phyloP scores from a whole-genome alignment of 2,113 vertebrate genomes.

The Muscicapa adusta region DNA sequence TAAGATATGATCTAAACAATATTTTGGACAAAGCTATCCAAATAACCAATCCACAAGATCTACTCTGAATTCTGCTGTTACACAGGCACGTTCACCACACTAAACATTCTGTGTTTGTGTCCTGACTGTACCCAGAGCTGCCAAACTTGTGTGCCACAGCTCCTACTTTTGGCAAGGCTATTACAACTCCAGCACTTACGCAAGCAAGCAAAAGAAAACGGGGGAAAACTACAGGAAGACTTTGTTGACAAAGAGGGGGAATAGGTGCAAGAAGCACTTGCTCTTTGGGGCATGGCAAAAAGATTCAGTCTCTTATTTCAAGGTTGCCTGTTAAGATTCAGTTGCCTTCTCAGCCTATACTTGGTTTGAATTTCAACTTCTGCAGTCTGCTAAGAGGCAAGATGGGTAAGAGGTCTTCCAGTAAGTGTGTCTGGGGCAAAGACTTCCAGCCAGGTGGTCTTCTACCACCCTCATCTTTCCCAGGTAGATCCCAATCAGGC shows the following conservation, averaged over 20 bases:
- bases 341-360: neutral
- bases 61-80: neutral
- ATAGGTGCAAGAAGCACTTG: neutral
- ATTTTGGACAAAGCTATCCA: neutral
- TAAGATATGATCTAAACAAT: neutral
- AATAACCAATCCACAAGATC: neutral
- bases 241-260: neutral
- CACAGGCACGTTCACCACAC: rapidly evolving
- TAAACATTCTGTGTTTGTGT: rapidly evolving
- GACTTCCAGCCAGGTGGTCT: neutral
- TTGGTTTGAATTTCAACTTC: neutral
- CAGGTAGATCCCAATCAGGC: neutral
- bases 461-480: neutral
- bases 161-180: neutral
- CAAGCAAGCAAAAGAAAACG: neutral
- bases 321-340: neutral
- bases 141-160: neutral
- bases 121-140: neutral
- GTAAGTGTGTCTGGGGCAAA: neutral
- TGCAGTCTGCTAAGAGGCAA: neutral
- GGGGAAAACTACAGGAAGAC: neutral
- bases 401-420: neutral
- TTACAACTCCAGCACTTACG: neutral
- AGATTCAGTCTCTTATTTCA: neutral
- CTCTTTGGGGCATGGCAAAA: neutral